Base-by-base conservation (phyloP, 2,888 invertebrate species). In the Chloroclysta siterata region DNA sequence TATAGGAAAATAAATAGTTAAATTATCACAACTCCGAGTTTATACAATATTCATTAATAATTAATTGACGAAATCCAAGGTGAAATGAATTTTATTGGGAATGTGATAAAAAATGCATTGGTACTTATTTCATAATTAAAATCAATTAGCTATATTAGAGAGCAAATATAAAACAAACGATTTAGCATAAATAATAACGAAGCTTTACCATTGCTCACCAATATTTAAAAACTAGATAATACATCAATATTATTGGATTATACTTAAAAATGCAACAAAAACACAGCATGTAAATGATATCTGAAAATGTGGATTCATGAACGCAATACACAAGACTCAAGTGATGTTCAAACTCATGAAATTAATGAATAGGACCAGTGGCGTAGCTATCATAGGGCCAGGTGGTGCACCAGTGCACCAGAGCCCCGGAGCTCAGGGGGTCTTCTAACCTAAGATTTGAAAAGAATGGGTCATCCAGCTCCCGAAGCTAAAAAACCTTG, bases 191-290 rank as follows among this genome's bases (percentile, higher is more conserved):
- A 58, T 61, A 61, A 51, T 54, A 58, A 53, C 39, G 51, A 55
- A 65, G 57, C 60, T 57, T 54, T 42, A 61, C 54, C 65, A 65
- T 61, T 65, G 65, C 65, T 65, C 65, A 65, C 65, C 65, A 61
- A 61, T 62, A 65, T 61, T 63, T 48, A 17, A 65, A 56, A 55
- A 60, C 50, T 59, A 51, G 17, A 63, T 29, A 53, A 36, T 53
- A 65, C 53, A 58, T 58, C 51, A 17, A 65, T 62, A 61, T 39
- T 55, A 55, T 42, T 50, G 51, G 48, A 59, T 56, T 48, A 60
- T 53, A 61, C 14, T 48, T 57, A 17, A 61, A 65, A 61, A 62
- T 65, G 61, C 61, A 65, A 65, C 65, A 58, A 61, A 57, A 55
- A 58, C 57, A 59, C 54, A 56, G 15, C 53, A 61, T n/a, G 48